These are phyloP conservation scores for Megaceryle alcyon DNA, from an alignment of 2,797 vertebrate genomes.

Conservation along the genomic window DNA sequence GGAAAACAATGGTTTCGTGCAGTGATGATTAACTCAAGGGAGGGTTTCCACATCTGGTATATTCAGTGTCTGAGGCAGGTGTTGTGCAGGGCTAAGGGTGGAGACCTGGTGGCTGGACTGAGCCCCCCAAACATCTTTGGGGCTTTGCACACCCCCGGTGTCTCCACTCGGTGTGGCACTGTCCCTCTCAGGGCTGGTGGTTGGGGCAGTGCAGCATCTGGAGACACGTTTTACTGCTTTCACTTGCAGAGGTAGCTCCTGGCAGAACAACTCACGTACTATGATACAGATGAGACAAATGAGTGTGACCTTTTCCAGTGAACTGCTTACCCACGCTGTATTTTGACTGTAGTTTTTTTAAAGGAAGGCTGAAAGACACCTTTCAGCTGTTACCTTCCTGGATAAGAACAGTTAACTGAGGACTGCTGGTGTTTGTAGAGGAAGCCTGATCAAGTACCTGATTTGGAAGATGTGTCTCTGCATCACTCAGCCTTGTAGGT, in stretches of 20 bases:
- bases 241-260: background rate
- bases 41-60: background rate
- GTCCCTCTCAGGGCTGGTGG: rapidly evolving
- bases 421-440: background rate
- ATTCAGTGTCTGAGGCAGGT: background rate
- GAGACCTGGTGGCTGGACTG: background rate
- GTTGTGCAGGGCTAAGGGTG: background rate
- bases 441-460: background rate
- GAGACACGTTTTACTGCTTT: background rate
- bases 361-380: background rate
- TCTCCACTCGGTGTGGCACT: rapidly evolving
- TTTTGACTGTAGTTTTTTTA: background rate
- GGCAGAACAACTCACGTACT: rapidly evolving
- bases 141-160: background rate
- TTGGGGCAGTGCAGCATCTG: background rate
- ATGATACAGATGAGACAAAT: background rate
- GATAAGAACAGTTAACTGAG: background rate
- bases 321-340: background rate
- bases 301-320: background rate
- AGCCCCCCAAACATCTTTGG: background rate
- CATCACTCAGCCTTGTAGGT: background rate
- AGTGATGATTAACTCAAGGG: background rate
- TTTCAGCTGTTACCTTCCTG: background rate
- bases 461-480: background rate
- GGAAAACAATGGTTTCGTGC: background rate